Percentiles rank a stretch among this genome's conserved stretches.
These are phyloP conservation scores for Melanotus villosus DNA, from an alignment of 2,888 invertebrate species.

Conservation along the genomic window DNA sequence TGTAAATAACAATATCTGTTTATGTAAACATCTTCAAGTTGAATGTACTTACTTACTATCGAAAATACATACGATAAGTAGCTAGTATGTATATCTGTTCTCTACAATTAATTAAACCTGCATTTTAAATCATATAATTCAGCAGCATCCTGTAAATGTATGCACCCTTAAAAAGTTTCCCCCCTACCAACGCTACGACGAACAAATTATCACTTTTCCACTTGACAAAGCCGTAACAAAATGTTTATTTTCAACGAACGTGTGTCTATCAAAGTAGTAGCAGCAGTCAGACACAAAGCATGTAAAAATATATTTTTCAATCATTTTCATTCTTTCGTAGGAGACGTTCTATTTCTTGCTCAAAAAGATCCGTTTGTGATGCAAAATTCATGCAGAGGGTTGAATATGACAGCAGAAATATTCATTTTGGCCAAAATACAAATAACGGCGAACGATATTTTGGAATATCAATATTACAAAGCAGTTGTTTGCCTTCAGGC, in stretches of 20 bases:
- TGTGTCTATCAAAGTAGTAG: slow-evolving; percentile 1
- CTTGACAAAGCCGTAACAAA: slow-evolving; percentile 15
- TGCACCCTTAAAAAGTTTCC: slow-evolving; percentile 18
- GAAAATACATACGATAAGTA: no score
- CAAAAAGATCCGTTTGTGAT: slow-evolving; percentile 15
- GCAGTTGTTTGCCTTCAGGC: slow-evolving; percentile 30
- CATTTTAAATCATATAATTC: slow-evolving; percentile 6
- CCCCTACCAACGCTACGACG: slow-evolving; percentile 1
- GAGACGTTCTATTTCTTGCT: slow-evolving; percentile 1
- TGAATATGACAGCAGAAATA: slow-evolving; percentile 29
- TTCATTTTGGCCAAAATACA: slow-evolving; percentile 27
- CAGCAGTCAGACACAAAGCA: slow-evolving; percentile 1
- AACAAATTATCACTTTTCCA: slow-evolving; percentile 27
- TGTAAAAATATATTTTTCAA: slow-evolving; percentile 21
- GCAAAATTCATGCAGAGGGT: slow-evolving; percentile 24
- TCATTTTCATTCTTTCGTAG: slow-evolving; percentile 13
- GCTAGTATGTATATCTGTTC: no score
- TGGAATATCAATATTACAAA: slow-evolving; percentile 27
- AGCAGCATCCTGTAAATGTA: slow-evolving; percentile 7
- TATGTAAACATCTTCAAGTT: no score
- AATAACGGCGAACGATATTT: slow-evolving; percentile 20
- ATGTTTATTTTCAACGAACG: slow-evolving; percentile 2
- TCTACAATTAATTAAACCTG: not conserved
- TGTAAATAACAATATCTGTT: no score
- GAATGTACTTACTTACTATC: no score